Percentiles rank a stretch among this genome's conserved stretches.
Conservation (phyloP, 1,140 invertebrate species). For the Parapsyche elsis region DNA sequence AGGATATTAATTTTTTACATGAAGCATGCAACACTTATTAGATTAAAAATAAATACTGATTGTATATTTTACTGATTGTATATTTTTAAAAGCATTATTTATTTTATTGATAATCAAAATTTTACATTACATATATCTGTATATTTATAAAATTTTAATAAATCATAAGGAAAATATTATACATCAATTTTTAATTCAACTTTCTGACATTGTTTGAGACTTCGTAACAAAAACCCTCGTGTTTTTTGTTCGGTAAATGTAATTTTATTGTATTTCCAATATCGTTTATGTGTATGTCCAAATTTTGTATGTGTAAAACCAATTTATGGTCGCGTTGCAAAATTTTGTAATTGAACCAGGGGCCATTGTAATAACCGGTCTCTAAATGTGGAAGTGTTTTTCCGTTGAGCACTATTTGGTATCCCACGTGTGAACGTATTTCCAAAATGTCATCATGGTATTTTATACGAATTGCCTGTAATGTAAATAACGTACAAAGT, state of each 20-base stretch:
- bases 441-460: slow-evolving; percentile 29
- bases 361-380: slow-evolving; percentile 39
- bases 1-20: no score
- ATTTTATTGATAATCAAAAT: neutral
- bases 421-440: slow-evolving; percentile 20
- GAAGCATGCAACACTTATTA: no score
- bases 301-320: neutral
- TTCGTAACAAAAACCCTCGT: neutral
- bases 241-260: neutral
- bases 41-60: neutral
- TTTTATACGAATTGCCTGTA: slow-evolving; percentile 38
- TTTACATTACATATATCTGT: no score
- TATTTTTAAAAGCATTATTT: neutral
- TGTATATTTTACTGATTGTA: neutral
- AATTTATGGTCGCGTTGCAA: neutral
- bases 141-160: no score
- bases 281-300: neutral
- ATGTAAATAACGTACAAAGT: neutral
- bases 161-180: no score
- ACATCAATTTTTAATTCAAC: no score
- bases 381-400: slow-evolving; percentile 29
- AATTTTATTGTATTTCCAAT: neutral
- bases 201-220: neutral
- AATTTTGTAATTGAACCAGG: slow-evolving; percentile 43
- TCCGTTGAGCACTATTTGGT: slow-evolving; percentile 38